Base-by-base conservation (phyloP, 1,140 invertebrate genomes). In the Leptopilina clavipes region DNA sequence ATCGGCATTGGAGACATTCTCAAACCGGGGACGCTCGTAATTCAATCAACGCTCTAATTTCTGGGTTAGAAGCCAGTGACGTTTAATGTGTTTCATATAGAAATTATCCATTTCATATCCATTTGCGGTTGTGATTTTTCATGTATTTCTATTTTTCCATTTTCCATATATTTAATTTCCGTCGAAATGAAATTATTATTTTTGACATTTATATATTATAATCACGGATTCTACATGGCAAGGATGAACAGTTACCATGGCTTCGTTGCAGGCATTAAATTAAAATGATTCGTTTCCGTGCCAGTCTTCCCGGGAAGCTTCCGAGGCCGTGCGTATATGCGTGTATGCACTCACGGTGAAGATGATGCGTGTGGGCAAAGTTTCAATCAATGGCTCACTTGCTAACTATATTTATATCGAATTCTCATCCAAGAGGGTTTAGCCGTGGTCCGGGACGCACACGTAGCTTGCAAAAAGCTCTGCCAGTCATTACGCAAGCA, bases 241-340 rank as follows among this genome's bases (percentile, higher is more conserved):
- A 74, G 31, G 48, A 70, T 72, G 74, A 17, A 75, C 11, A 17
- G 17, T 77, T 5, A 31, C 71, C 77, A 45, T 77, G 76, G 56
- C 74, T 79, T 76, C 76, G 81, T 81, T 80, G 82, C 19, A 72
- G 70, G 70, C 78, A 78, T 79, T 79, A 83, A 75, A 81, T 83
- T 79, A 79, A 83, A 81, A 83, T 81, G 82, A 83, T 81, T 81
- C 82, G 78, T 80, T 81, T 83, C 82, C 82, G 82, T 83, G 82
- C 80, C 80, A 83, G 79, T 81, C 80, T 76, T 81, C 78, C 78
- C 76, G 82, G 80, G 77, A 79, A 79, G 82, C 80, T 81, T 81
- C 78, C 82, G 80, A 83, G 82, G 78, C 71, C 82, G 78, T 81
- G 78, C 81, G 77, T 76, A 79, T 75, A 77, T 71, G 76, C 73